Base-by-base conservation (phyloP, 2,113 vertebrate genomes). In the Caretta caretta region DNA sequence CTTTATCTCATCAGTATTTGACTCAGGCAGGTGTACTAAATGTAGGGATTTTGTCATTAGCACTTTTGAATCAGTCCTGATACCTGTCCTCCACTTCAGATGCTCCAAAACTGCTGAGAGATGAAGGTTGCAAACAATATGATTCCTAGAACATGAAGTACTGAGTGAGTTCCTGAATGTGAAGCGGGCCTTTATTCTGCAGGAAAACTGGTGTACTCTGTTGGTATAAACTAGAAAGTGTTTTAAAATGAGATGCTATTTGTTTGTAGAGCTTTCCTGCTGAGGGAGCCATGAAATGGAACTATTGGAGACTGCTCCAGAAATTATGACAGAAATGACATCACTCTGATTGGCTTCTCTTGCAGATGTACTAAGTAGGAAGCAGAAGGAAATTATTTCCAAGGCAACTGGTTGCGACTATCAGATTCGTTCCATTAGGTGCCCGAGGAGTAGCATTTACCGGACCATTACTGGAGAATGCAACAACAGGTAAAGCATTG, bases 401-500 rank as follows among this genome's bases (percentile, higher is more conserved):
- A 69, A 38, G 16, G 97, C 97, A 92, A 99, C 98, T 0, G 99
- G 99, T 59, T 99, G 99, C 72, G 90, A 96, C 16, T 85, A 54
- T 11, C 94, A 97, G 19, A 91, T 89, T 5, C 93, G 24, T 0
- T 5, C 59, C 3, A 88, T 98, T 53, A 72, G 79, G 8, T 99
- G 99, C 56, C 92, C 98, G 3, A 42, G 91, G 9, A 4, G 79
- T 10, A 94, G 98, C 49, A 50, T 17, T 6, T 99, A 98, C 89
- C 95, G 98, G 38, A 99, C 98, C 31, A 96, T 98, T 19, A 98
- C 96, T 2, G 98, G 98, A 25, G 86, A 97, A 69, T 99, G 99
- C 96, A 99, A 99, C 92, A 99, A 99, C 98, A 97, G 96, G 99
- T 99, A 82, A 96, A 96, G 48, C 10, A 7, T 10, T 57, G 35